Conservation (phyloP, 1,140 invertebrate genomes). For the Drosophila pseudoobscura region DNA sequence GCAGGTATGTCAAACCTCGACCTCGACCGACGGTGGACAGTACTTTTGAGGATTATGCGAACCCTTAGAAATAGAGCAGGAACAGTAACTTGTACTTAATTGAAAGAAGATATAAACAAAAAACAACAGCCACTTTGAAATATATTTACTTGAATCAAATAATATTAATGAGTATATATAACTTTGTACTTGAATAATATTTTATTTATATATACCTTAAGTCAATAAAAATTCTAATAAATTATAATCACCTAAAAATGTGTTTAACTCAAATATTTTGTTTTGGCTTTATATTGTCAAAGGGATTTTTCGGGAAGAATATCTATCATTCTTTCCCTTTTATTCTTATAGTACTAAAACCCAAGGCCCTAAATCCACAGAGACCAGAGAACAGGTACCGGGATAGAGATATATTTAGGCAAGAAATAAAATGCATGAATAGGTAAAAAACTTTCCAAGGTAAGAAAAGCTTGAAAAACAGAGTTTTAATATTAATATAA, state of each 20-base stretch:
- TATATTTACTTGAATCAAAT: conserved; percentile 81
- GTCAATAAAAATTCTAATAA: conserved; percentile 83
- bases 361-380: too few relatives aligned
- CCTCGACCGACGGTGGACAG: conserved; percentile 4
- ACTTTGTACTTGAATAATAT: conserved; percentile 83
- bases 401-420: too few relatives aligned
- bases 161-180: conserved; percentile 82
- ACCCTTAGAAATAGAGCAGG: conserved; percentile 49
- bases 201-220: conserved; percentile 83
- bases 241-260: conserved; percentile 78
- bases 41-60: conserved; percentile 31
- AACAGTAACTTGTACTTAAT: conserved; percentile 79
- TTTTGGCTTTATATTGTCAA: too few relatives aligned
- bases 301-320: too few relatives aligned
- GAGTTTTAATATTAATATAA: too few relatives aligned
- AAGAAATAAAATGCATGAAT: too few relatives aligned
- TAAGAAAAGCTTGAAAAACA: too few relatives aligned
- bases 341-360: too few relatives aligned
- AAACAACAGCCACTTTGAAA: conserved; percentile 73
- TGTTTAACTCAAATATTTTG: not conserved
- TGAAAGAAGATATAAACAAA: conserved; percentile 36
- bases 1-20: not conserved
- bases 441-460: too few relatives aligned
- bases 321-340: too few relatives aligned
- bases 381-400: too few relatives aligned